Percentiles rank a stretch among this genome's conserved stretches.
Conservation (phyloP, 2,113 vertebrate genomes). For the Corythornis cristatus region DNA sequence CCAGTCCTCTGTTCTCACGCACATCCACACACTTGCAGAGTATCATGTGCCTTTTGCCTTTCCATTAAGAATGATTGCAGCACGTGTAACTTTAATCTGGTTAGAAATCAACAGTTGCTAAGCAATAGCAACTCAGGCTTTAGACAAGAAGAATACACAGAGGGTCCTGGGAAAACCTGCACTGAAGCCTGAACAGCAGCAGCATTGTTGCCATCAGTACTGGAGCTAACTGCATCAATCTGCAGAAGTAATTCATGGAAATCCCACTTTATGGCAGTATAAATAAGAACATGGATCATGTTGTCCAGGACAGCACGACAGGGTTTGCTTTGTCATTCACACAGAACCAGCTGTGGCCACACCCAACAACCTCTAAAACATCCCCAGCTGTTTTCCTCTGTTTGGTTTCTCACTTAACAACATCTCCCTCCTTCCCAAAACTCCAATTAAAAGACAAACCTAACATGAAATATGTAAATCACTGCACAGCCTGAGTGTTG, state of each 20-base stretch:
- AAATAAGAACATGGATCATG: not conserved
- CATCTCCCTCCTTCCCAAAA: not conserved
- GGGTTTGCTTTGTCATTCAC: not conserved
- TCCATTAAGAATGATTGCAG: not conserved
- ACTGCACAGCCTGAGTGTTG: accelerated
- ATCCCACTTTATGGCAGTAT: not conserved
- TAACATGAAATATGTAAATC: not conserved
- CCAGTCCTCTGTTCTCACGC: not conserved
- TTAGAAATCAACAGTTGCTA: slow-evolving; percentile 18
- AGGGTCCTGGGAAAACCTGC: not conserved
- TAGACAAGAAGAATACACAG: not conserved
- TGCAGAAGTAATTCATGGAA: not conserved
- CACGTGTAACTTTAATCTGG: not conserved
- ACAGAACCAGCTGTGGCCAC: accelerated
- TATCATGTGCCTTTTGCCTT: not conserved
- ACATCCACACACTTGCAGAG: not conserved
- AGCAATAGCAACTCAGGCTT: not conserved
- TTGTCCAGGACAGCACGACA: not conserved
- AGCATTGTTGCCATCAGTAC: not conserved
- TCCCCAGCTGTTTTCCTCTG: not conserved
- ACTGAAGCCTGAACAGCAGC: not conserved
- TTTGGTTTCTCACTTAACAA: not conserved
- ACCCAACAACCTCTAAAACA: not conserved
- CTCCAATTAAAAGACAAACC: not conserved
- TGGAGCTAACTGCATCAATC: not conserved